Evolutionary conservation across 2,113 vertebrate species (phyloP).

Genomic region (Brachirus orientalis): DNA sequence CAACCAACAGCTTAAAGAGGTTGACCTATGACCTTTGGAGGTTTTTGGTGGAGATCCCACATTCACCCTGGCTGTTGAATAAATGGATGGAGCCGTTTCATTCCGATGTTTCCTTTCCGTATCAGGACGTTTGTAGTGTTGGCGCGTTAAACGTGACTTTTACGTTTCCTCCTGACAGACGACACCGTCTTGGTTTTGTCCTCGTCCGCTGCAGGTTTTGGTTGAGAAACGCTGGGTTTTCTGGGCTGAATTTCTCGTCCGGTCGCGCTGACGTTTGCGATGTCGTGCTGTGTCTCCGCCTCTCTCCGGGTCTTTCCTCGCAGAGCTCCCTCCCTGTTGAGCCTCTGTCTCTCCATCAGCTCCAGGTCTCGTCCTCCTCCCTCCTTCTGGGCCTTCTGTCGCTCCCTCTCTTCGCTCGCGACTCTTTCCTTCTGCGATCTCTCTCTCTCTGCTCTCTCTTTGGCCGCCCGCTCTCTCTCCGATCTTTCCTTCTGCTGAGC

Average conservation of each 20-base stretch:
- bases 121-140: too few relatives aligned
- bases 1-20: too few relatives aligned
- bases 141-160: too few relatives aligned
- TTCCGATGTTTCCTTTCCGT: too few relatives aligned
- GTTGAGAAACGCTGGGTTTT: neutral
- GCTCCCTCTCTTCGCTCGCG: rapidly evolving
- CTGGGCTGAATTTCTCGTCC: neutral
- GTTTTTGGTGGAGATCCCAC: too few relatives aligned
- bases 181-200: neutral
- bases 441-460: neutral
- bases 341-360: constrained; percentile 13
- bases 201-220: neutral
- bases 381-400: neutral
- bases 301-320: neutral
- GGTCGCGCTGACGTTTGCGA: neutral
- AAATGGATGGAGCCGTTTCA: too few relatives aligned
- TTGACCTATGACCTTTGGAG: too few relatives aligned
- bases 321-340: constrained; percentile 3
- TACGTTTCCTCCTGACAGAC: neutral
- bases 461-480: neutral
- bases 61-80: too few relatives aligned
- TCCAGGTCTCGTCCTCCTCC: neutral
- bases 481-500: neutral
- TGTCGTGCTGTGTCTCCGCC: neutral
- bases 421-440: neutral